Evolutionary conservation across 2,888 invertebrate species (phyloP).

Genomic region (Hydraecia micacea): DNA sequence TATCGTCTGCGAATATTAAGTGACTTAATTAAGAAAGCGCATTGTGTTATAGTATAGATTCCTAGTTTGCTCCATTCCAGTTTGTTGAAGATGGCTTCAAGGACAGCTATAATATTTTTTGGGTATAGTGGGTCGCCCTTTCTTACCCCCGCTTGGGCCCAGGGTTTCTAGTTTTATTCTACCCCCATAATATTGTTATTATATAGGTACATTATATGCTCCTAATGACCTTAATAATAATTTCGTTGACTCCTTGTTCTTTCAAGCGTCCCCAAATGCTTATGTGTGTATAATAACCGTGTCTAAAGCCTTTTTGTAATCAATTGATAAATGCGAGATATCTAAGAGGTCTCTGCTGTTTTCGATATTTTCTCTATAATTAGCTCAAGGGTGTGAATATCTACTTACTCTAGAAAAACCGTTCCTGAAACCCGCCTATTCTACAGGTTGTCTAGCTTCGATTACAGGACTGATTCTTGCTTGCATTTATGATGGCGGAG

Average conservation of each 20-base stretch:
- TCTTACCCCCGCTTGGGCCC: background rate
- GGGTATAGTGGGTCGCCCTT: background rate
- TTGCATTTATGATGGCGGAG: background rate
- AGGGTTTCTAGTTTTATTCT: background rate
- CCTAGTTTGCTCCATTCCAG: background rate
- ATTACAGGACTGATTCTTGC: background rate
- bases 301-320: background rate
- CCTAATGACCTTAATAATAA: too few species aligned
- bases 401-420: background rate
- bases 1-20: too few species aligned
- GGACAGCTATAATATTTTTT: background rate
- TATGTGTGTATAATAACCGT: background rate
- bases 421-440: background rate
- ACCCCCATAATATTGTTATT: background rate
- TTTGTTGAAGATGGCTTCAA: background rate
- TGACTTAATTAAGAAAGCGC: too few species aligned
- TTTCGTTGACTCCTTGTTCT: background rate
- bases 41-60: background rate
- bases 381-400: background rate
- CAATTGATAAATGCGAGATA: background rate
- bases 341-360: background rate
- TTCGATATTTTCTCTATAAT: background rate
- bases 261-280: background rate
- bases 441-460: background rate
- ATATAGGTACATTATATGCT: background rate